These are phyloP conservation scores for Poeciliopsis occidentalis DNA, from an alignment of 2,113 vertebrate genomes.

Conservation along the genomic window DNA sequence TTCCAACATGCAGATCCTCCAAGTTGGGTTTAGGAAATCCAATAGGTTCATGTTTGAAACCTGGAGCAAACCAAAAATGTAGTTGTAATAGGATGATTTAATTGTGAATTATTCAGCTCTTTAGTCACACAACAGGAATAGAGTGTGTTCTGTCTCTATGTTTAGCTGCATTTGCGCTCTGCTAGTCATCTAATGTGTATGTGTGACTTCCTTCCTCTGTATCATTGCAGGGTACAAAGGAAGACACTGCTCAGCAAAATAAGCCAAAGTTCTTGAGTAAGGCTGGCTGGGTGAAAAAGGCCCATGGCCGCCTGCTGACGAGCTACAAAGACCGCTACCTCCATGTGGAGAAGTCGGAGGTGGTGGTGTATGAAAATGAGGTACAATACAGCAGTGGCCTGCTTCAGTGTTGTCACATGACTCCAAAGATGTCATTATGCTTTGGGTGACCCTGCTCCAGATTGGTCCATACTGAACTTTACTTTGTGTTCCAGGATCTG, in stretches of 20 bases:
- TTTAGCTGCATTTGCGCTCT: background rate
- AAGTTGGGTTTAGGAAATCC: too few relatives aligned
- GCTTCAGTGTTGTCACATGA: background rate
- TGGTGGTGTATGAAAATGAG: constrained; percentile 90
- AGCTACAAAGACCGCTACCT: constrained; percentile 94
- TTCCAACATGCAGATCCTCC: too few relatives aligned
- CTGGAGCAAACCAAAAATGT: too few relatives aligned
- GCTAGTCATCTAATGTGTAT: constrained; percentile 2
- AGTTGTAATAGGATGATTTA: background rate
- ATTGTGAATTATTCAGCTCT: background rate
- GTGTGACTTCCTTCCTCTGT: constrained; percentile 51
- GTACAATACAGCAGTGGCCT: background rate
- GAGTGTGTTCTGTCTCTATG: background rate
- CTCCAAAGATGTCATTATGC: background rate
- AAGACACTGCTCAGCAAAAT: constrained; percentile 78
- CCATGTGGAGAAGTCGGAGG: constrained; percentile 85
- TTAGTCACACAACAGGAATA: background rate
- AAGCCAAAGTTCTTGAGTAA: constrained; percentile 78
- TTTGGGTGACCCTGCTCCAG: background rate
- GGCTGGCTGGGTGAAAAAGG: constrained; percentile 94
- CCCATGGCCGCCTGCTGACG: constrained; percentile 83
- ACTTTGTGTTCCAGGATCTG: constrained; percentile 81
- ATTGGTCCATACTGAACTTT: background rate
- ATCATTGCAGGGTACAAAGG: constrained; percentile 78
- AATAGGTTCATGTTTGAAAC: too few relatives aligned